Conservation (phyloP, 2,113 vertebrate species). For the Cervus canadensis region DNA sequence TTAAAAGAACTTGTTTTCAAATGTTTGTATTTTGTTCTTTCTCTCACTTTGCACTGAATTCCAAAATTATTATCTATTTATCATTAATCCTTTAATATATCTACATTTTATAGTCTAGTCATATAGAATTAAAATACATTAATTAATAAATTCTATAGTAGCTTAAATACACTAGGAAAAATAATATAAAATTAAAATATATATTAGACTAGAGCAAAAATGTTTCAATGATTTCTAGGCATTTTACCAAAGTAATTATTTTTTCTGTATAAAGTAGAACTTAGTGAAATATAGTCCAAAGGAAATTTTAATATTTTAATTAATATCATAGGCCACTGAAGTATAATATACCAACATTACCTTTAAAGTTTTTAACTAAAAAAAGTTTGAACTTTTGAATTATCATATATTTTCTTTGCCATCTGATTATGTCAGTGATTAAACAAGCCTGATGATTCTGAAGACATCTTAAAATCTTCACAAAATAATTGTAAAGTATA, state of each 20-base stretch:
- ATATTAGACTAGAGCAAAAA: neutral
- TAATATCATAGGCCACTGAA: neutral
- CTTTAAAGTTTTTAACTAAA: neutral
- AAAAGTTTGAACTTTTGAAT: neutral
- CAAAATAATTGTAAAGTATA: neutral
- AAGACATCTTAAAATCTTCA: neutral
- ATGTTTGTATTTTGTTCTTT: neutral
- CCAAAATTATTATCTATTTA: constrained; percentile 13
- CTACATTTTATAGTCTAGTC: neutral
- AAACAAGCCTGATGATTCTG: neutral
- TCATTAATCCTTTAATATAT: constrained; percentile 10
- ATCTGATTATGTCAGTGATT: neutral
- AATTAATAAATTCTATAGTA: constrained; percentile 19
- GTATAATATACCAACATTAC: neutral
- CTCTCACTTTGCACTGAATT: neutral
- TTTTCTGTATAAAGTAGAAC: neutral
- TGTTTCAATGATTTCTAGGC: neutral
- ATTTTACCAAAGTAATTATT: constrained; percentile 34
- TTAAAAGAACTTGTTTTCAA: neutral
- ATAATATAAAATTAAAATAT: neutral
- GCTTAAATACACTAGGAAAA: neutral
- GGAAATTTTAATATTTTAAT: neutral
- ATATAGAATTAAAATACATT: constrained; percentile 24
- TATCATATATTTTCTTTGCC: neutral
- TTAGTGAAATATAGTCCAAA: neutral